Evolutionary conservation across 2,797 vertebrate genomes (phyloP).

Genomic region (Aeoliscus strigatus): DNA sequence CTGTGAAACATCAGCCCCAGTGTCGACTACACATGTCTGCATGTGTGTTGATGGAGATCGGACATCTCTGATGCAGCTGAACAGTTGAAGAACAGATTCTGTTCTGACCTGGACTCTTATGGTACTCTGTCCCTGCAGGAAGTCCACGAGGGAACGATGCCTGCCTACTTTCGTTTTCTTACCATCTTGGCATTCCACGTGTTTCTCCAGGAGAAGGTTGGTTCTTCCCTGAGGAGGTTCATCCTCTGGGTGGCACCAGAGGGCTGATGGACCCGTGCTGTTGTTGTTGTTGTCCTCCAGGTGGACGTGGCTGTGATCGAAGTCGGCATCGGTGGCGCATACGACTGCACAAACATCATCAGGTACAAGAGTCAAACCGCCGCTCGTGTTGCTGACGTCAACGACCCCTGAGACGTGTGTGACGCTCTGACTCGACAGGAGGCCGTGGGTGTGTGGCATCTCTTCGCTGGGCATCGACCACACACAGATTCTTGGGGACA

Average conservation of each 20-base stretch:
- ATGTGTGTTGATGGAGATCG: too few relatives aligned
- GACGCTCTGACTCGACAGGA: slow-evolving; percentile 77
- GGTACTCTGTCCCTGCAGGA: slow-evolving; percentile 68
- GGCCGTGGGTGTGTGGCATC: slow-evolving; percentile 88
- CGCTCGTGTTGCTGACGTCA: too few relatives aligned
- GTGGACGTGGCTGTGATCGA: slow-evolving; percentile 92
- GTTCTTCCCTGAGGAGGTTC: neutral
- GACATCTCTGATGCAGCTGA: too few relatives aligned
- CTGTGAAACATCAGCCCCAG: too few relatives aligned
- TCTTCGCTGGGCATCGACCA: slow-evolving; percentile 92
- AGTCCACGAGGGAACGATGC: slow-evolving; percentile 73
- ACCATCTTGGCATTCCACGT: slow-evolving; percentile 94
- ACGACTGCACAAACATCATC: slow-evolving; percentile 95
- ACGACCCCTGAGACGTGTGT: too few relatives aligned
- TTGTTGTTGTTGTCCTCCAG: too few relatives aligned
- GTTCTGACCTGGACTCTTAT: too few relatives aligned
- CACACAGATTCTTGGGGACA: slow-evolving; percentile 91
- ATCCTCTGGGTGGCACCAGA: too few relatives aligned
- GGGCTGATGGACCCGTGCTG: too few relatives aligned
- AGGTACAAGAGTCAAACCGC: slow-evolving; percentile 69
- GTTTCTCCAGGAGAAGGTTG: slow-evolving; percentile 93
- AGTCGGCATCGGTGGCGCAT: slow-evolving; percentile 92
- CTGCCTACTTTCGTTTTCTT: slow-evolving; percentile 92
- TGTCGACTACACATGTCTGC: too few relatives aligned
- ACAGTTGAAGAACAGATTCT: too few relatives aligned